These are phyloP conservation scores for Adelges cooleyi DNA, from an alignment of 1,140 invertebrate species.

Conservation along the genomic window DNA sequence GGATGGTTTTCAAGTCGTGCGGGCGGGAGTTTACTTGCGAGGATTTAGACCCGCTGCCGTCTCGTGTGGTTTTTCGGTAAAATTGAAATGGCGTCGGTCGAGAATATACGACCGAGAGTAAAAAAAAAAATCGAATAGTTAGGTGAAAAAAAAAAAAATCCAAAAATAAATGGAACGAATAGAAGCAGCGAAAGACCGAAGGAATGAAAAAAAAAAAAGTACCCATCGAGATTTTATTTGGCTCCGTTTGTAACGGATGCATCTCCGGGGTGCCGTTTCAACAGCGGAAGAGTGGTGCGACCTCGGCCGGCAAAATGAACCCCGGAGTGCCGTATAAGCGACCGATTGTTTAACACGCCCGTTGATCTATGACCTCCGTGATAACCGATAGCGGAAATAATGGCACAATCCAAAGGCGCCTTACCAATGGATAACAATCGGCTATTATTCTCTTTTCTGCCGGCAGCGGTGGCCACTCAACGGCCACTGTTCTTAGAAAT, in stretches of 20 bases:
- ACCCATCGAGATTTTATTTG: constrained; percentile 2
- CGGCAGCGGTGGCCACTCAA: not conserved
- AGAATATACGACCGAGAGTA: not conserved
- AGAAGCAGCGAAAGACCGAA: not conserved
- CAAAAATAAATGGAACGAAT: not conserved
- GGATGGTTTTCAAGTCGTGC: no score
- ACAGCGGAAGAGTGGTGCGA: not conserved
- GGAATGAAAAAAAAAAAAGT: not conserved
- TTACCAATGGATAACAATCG: constrained; percentile 4
- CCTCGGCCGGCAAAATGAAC: not conserved
- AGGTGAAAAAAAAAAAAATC: not conserved
- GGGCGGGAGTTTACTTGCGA: no score
- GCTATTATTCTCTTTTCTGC: constrained; percentile 10
- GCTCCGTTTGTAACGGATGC: constrained; percentile 8
- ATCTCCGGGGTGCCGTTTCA: constrained; percentile 18
- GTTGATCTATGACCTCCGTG: constrained; percentile 24
- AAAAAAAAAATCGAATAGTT: not conserved
- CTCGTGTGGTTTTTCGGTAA: not conserved
- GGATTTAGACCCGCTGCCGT: not conserved
- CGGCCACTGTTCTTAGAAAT: no score
- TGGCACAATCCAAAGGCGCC: not conserved
- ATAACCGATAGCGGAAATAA: constrained; percentile 23
- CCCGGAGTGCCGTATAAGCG: constrained; percentile 23
- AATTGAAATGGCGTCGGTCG: not conserved
- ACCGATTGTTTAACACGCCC: constrained; percentile 24